Evolutionary conservation across 2,888 invertebrate genomes (phyloP), one percentile per base, ranked within the genome.

Genomic region (Athalia cordata): DNA sequence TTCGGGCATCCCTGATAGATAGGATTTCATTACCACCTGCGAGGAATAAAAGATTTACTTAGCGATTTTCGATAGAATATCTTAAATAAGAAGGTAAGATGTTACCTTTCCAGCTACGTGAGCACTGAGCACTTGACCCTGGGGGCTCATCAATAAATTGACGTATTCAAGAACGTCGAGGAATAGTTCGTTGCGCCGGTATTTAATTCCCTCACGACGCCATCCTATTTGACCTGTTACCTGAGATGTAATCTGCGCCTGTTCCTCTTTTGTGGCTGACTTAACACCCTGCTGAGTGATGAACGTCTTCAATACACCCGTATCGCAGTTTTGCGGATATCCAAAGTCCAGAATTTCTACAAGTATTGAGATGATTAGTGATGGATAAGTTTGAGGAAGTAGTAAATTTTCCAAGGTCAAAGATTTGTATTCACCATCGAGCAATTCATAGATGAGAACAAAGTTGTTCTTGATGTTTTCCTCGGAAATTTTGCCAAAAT

Each of bases 391-490:
- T 15, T 52, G 15, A 29, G 11, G 47, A 64, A 49, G 50, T 0
- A 49, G 5, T 9, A 50, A 3, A 62, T 77, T 4, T 65, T 8
- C n/a, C 45, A 5, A 77, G 5, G 7, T 43, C 62, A 29, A 74
- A 47, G 66, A 57, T 62, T 57, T 72, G 11, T n/a, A 85, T 91
- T 92, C 91, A 97, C 97, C 98, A 92, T 99, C 99, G 78, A 99
- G 93, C 83, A 99, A 92, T 91, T 99, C 99, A 89, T 99, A 99
- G 86, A 99, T 99, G 45, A 99, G 93, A 15, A 99, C 99, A 92
- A 99, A 99, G 91, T 99, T 99, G 90, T 99, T 99, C 92, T 99
- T 99, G 87, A 99, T 99, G 89, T 99, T 99, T 90, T 99, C 99
- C 90, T 99, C 99, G 0, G 99, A 98, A 82, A 99, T 97, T 92